These are phyloP conservation scores for Tetanocera ferruginea DNA, from an alignment of 2,888 invertebrate genomes.

Conservation along the genomic window DNA sequence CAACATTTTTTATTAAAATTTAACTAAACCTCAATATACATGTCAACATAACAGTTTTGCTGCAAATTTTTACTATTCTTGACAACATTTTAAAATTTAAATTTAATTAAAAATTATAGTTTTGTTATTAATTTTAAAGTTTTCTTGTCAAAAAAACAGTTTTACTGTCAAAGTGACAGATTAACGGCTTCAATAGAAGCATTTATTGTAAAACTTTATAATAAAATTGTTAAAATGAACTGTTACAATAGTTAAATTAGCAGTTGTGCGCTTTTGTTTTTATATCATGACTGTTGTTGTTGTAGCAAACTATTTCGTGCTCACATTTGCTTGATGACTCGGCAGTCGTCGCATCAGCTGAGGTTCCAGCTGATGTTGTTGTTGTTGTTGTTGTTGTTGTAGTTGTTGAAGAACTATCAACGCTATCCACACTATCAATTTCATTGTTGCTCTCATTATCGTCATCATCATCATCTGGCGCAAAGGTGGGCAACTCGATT, in stretches of 20 bases:
- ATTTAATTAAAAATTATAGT: too few species aligned
- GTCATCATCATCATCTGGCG: conserved; percentile 77
- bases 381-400: conserved; percentile 53
- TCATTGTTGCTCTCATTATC: conserved; percentile 69
- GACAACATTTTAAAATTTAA: too few species aligned
- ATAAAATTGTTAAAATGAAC: not conserved
- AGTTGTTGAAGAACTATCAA: conserved; percentile 31
- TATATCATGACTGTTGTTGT: conserved; percentile 27
- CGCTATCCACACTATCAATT: conserved; percentile 39
- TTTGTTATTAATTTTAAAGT: too few species aligned
- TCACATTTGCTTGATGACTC: conserved; percentile 46
- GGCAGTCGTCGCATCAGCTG: not conserved
- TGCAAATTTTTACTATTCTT: too few species aligned
- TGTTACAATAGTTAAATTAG: conserved; percentile 12
- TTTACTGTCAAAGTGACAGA: too few species aligned
- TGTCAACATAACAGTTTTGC: too few species aligned
- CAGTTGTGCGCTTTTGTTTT: conserved; percentile 9
- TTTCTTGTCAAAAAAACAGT: too few species aligned
- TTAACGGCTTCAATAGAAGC: not conserved
- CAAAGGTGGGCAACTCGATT: conserved; percentile 77
- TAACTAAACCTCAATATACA: too few species aligned
- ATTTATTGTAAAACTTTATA: not conserved
- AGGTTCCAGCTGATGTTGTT: not conserved
- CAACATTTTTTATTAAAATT: too few species aligned
- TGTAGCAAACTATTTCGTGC: conserved; percentile 45